These are phyloP conservation scores for Pterocles burchelli DNA, from an alignment of 2,113 vertebrate species.

Conservation along the genomic window DNA sequence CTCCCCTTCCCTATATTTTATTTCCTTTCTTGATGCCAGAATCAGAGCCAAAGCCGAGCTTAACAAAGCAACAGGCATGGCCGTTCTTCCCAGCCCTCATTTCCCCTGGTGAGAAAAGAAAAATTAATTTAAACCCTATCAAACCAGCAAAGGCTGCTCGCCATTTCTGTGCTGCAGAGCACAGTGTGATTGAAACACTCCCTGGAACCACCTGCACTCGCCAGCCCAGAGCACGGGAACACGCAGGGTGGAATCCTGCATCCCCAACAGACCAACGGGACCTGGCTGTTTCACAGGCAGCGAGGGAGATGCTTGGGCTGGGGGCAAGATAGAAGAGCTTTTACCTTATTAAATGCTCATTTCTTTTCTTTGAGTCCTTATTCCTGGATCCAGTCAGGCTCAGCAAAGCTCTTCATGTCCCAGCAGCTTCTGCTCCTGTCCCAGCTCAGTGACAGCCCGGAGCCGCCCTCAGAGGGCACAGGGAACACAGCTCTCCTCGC, in stretches of 20 bases:
- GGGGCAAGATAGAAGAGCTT: not conserved
- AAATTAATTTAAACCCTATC: constrained; percentile 23
- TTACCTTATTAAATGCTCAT: not conserved
- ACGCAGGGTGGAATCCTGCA: constrained; percentile 15
- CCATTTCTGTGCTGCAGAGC: constrained; percentile 2
- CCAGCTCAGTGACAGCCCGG: not conserved
- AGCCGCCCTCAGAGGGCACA: not conserved
- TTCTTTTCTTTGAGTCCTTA: not conserved
- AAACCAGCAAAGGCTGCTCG: not conserved
- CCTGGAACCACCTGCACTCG: not conserved
- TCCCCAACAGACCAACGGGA: not conserved
- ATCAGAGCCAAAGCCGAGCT: not conserved
- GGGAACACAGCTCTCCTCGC: not conserved
- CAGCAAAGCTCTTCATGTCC: not conserved
- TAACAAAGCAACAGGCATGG: constrained; percentile 53
- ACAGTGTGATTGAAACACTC: not conserved
- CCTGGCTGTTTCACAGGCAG: not conserved
- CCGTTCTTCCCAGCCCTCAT: constrained; percentile 23
- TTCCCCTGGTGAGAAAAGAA: constrained; percentile 4
- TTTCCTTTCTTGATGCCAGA: constrained; percentile 23
- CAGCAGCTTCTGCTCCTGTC: not conserved
- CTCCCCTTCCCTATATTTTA: constrained; percentile 50
- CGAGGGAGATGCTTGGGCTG: not conserved
- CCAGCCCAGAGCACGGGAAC: constrained; percentile 7
- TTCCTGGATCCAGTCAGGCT: not conserved